Conservation (phyloP, 2,113 vertebrate genomes). For the Triplophysa dalaica region DNA sequence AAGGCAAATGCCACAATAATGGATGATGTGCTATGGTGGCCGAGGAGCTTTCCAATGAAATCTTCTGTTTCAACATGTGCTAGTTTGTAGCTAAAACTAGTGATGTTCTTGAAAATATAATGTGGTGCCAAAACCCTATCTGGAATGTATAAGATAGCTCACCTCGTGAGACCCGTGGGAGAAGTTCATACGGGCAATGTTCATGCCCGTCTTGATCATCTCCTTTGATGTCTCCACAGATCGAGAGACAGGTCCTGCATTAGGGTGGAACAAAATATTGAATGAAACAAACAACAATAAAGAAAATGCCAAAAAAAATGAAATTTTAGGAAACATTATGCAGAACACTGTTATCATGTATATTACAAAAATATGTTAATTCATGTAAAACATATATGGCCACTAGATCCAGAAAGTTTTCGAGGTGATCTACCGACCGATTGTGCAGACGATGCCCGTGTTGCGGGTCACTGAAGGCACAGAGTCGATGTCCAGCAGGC, state of each 20-base stretch:
- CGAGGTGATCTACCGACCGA: constrained; percentile 76
- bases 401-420: not conserved
- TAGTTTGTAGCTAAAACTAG: too few relatives aligned
- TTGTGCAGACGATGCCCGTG: constrained; percentile 97
- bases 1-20: constrained; percentile 57
- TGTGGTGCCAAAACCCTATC: too few relatives aligned
- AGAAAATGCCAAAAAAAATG: too few relatives aligned
- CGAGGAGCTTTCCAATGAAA: not conserved
- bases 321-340: too few relatives aligned
- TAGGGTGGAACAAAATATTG: not conserved
- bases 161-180: constrained; percentile 97
- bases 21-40: not conserved
- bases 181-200: constrained; percentile 96
- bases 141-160: constrained; percentile 32
- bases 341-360: too few relatives aligned
- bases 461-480: constrained; percentile 88
- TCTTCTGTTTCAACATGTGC: not conserved
- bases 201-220: constrained; percentile 99
- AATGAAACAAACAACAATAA: not conserved
- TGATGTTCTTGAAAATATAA: not conserved
- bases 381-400: not conserved
- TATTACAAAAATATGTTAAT: not conserved
- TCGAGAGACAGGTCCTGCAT: constrained; percentile 87
- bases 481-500: constrained; percentile 95
- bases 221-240: constrained; percentile 87